Percentiles rank a stretch among this genome's conserved stretches.
These are phyloP conservation scores for Trachelus tabidus DNA, from an alignment of 2,888 invertebrate genomes.

Conservation along the genomic window DNA sequence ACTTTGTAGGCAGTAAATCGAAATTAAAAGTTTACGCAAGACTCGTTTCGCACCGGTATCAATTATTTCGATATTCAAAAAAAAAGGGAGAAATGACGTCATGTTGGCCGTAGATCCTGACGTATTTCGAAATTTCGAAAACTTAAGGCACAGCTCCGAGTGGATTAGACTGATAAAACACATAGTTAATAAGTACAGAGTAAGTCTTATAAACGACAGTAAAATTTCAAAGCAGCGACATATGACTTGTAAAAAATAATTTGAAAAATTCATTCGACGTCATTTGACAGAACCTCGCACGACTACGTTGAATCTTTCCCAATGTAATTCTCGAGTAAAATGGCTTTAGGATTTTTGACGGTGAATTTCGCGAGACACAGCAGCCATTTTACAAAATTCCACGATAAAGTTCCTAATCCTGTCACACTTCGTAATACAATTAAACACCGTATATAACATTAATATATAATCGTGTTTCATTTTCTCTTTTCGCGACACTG, in stretches of 20 bases:
- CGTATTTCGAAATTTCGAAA: background rate
- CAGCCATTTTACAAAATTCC: background rate
- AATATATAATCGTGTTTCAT: background rate
- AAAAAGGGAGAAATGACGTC: background rate
- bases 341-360: background rate
- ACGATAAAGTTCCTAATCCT: background rate
- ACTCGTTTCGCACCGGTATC: background rate
- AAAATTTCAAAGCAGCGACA: background rate
- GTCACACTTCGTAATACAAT: slow-evolving; percentile 1
- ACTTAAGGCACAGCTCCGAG: slow-evolving; percentile 2
- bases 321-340: background rate
- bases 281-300: background rate
- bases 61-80: background rate
- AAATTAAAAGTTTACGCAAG: too few species aligned
- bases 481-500: background rate
- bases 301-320: background rate
- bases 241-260: background rate
- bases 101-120: background rate
- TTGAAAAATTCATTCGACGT: background rate
- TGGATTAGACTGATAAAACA: background rate
- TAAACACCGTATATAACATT: background rate
- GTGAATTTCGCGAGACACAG: background rate
- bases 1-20: too few species aligned
- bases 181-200: background rate
- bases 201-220: background rate